Conservation (phyloP, 2,113 vertebrate species). For the Sinocyclocheilus rhinocerous region DNA sequence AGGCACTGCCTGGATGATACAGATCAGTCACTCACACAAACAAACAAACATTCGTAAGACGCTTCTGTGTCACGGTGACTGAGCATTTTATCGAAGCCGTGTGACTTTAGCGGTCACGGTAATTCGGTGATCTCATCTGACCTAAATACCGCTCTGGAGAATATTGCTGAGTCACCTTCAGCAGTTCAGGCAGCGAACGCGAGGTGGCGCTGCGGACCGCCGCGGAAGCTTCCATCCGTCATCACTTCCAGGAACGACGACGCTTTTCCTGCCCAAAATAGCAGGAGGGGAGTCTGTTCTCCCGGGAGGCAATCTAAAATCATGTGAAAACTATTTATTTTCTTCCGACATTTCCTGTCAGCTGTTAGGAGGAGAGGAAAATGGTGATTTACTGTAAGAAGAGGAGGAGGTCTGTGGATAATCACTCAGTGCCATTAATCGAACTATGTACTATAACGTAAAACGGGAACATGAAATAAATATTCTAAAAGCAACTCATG, state of each 20-base stretch:
- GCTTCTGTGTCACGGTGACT: constrained; percentile 45
- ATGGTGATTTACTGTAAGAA: background rate
- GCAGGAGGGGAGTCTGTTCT: background rate
- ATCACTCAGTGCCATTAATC: background rate
- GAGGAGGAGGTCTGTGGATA: background rate
- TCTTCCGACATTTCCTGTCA: constrained; percentile 29
- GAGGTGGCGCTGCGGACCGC: constrained; percentile 20
- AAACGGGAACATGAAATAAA: too few species aligned
- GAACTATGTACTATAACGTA: too few species aligned
- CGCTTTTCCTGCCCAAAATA: constrained; percentile 21
- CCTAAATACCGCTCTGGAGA: constrained; percentile 27
- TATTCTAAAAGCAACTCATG: too few species aligned
- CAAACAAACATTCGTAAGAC: too few species aligned
- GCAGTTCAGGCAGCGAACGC: background rate
- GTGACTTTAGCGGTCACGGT: constrained; percentile 18
- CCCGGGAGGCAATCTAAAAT: background rate
- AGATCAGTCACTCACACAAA: background rate
- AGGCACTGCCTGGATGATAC: background rate
- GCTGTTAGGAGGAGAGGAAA: constrained; percentile 8
- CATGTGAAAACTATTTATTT: constrained; percentile 15
- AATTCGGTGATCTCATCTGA: constrained; percentile 53
- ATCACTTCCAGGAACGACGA: constrained; percentile 30
- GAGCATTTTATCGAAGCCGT: constrained; percentile 17
- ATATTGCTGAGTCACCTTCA: constrained; percentile 33
- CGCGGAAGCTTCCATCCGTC: background rate